These are phyloP conservation scores for Monoplex corrugatus DNA, from an alignment of 2,888 invertebrate genomes.

Conservation along the genomic window DNA sequence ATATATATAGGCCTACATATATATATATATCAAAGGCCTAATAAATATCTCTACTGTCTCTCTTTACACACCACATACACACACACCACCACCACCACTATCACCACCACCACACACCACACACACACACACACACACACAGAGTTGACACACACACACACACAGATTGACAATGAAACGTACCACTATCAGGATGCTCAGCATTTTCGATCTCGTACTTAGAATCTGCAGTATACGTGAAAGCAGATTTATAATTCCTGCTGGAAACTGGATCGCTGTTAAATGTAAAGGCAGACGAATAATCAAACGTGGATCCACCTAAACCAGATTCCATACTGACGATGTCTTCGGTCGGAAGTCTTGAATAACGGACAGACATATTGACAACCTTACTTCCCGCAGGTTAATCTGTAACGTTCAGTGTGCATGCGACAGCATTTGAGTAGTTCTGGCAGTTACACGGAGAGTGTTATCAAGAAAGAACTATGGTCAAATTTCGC, in stretches of 20 bases:
- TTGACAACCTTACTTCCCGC: background rate
- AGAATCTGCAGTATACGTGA: slow-evolving; percentile 60
- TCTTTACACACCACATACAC: no score
- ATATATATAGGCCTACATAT: background rate
- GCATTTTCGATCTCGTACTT: slow-evolving; percentile 40
- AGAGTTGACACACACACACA: background rate
- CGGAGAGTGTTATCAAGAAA: no score
- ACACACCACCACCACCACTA: no score
- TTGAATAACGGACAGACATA: slow-evolving; percentile 38
- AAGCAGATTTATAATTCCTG: slow-evolving; percentile 67
- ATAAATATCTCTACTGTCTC: no score
- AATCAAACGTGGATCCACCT: slow-evolving; percentile 63
- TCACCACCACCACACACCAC: no score
- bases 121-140: background rate
- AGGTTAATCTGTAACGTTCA: no score
- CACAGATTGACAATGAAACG: background rate
- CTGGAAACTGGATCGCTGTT: slow-evolving; percentile 36
- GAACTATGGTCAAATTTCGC: background rate
- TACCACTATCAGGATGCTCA: slow-evolving; percentile 47
- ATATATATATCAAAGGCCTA: no score
- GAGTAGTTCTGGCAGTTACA: no score
- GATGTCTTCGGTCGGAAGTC: slow-evolving; percentile 37
- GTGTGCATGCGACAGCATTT: background rate
- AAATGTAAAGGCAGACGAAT: slow-evolving; percentile 64
- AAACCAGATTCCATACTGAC: slow-evolving; percentile 39